phyloP scores from a whole-genome alignment of 1,140 invertebrate species.

The Caenorhabditis brenneri region DNA sequence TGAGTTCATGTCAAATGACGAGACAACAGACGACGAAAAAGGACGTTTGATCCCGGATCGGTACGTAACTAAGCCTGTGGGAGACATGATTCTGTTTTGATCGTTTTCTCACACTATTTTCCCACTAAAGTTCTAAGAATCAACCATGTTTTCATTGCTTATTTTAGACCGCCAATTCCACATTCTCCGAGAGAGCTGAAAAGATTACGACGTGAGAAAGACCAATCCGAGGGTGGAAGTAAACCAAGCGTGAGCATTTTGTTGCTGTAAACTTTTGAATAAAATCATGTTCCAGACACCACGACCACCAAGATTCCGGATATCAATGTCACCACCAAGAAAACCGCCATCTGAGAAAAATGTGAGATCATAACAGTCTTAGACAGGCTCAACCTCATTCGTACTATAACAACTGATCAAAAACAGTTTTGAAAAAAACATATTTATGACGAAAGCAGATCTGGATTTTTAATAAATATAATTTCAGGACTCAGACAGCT shows the following conservation, averaged over 20 bases:
- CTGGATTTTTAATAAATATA: neutral
- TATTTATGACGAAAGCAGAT: no score
- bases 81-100: no score
- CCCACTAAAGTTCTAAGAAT: neutral
- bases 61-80: no score
- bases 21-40: slow-evolving; percentile 46
- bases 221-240: slow-evolving; percentile 17
- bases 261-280: neutral
- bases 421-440: no score
- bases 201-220: slow-evolving; percentile 8
- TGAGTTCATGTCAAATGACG: slow-evolving; percentile 42
- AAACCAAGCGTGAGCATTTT: neutral
- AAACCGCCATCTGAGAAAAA: slow-evolving; percentile 18
- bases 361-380: no score
- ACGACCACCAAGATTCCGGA: slow-evolving; percentile 34
- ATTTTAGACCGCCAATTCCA: slow-evolving; percentile 25
- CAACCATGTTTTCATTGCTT: neutral
- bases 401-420: no score
- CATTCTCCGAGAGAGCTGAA: slow-evolving; percentile 29
- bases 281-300: neutral
- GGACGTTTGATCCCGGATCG: slow-evolving; percentile 33
- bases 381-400: no score
- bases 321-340: slow-evolving; percentile 44
- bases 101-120: neutral
- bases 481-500: slow-evolving; percentile 26